Evolutionary conservation across 2,113 vertebrate species (phyloP).

Genomic region (Lepus europaeus): DNA sequence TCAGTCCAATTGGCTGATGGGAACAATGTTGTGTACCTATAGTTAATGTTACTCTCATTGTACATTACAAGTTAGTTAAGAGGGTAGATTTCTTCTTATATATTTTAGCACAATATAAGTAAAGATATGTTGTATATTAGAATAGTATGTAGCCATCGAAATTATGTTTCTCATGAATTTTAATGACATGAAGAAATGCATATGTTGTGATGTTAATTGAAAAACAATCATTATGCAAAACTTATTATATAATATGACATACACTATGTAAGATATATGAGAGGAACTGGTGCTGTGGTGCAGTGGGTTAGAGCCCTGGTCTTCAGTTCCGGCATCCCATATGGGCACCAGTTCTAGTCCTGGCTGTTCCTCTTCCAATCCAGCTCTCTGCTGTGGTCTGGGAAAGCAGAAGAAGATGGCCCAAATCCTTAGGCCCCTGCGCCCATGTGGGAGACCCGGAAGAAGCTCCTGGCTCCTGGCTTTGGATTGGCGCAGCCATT

Average conservation of each 20-base stretch:
- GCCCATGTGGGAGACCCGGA: no score
- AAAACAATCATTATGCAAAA: background rate
- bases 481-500: no score
- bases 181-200: background rate
- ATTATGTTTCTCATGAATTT: background rate
- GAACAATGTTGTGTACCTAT: no score
- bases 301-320: no score
- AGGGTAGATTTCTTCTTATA: background rate
- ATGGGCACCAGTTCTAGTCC: no score
- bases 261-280: background rate
- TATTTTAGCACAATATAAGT: background rate
- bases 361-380: no score
- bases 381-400: no score
- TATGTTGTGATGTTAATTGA: background rate
- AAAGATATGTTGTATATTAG: background rate
- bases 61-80: background rate
- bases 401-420: no score
- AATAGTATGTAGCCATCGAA: background rate
- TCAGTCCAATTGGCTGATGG: background rate
- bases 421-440: no score
- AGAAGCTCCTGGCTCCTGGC: no score
- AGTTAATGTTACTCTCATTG: background rate
- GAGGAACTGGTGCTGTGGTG: no score
- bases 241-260: background rate
- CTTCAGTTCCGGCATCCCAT: no score